These are phyloP conservation scores for Onychomys arenicola DNA, from an alignment of 2,797 vertebrate genomes.

Conservation along the genomic window DNA sequence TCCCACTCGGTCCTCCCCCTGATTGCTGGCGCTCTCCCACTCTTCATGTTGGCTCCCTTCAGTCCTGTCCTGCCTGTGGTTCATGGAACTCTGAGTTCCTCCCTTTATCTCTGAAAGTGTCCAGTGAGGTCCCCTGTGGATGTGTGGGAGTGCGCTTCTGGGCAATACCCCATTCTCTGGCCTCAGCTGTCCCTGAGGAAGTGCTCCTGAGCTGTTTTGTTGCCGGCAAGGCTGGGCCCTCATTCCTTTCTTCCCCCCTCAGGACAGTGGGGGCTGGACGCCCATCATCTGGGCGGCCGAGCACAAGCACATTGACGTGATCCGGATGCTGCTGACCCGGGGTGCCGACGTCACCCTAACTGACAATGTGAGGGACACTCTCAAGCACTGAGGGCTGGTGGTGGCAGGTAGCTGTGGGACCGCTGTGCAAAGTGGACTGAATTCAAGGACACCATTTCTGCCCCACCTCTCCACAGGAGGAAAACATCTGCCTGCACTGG, in stretches of 20 bases:
- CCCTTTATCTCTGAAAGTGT: background rate
- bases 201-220: background rate
- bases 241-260: background rate
- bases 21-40: background rate
- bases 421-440: too few species aligned
- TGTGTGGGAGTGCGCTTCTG: too few species aligned
- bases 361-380: conserved; percentile 90
- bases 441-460: background rate
- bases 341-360: conserved; percentile 94
- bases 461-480: conserved; percentile 87
- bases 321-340: conserved; percentile 93
- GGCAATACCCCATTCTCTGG: background rate
- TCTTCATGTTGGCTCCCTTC: background rate
- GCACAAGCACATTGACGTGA: conserved; percentile 94
- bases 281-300: conserved; percentile 98
- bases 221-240: background rate
- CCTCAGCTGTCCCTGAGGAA: background rate
- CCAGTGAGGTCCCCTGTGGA: background rate
- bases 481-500: conserved; percentile 97
- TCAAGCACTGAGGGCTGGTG: background rate
- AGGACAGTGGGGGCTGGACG: conserved; percentile 97
- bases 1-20: background rate
- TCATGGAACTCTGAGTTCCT: background rate
- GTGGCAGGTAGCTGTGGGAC: background rate
- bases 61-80: background rate